Evolutionary conservation across 2,113 vertebrate species (phyloP), one percentile per base, ranked within the genome.

Genomic region (Calonectris borealis): DNA sequence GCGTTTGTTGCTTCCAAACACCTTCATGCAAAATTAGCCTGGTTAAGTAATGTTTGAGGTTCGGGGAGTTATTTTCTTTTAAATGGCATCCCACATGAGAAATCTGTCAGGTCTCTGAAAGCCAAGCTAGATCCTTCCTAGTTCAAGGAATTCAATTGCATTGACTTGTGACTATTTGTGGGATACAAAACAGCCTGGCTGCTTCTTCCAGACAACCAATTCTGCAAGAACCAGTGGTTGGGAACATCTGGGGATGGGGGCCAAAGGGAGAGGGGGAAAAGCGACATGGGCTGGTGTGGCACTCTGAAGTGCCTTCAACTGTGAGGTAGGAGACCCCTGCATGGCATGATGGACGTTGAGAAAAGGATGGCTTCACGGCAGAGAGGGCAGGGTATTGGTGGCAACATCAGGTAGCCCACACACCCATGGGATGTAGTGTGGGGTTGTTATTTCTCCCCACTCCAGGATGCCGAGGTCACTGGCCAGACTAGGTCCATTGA

Each of bases 381-480:
- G 3, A 15, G 26, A 71, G 31, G 40, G 17, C 34, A 60, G 40
- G 22, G 20, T 26, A 8, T 6, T 66, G 42, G 48, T 44, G 44
- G 44, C 70, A 34, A 9, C 4, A 2, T 13, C 54, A n/a, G 55
- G 29, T 16, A 64, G 20, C 18, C 48, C 49, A 8, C 4, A 5
- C 14, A 21, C 25, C 29, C 29, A 12, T 8, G 22, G 75, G 66
- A 29, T 57, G 8, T 8, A 38, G 26, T 6, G 26, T 49, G 65
- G 46, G 61, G 25, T 12, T 83, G 48, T 2, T 16, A 80, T 68
- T 91, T 75, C 27, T 76, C 42, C 52, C 58, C 7, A 2, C 11
- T 54, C 34, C 1, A 7, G 32, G 54, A 49, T 36, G 8, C 34
- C 0, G 0, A 55, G 36, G 16, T 29, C 38, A 36, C 20, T 57